Percentiles rank a stretch among this genome's conserved stretches.
Evolutionary conservation across 1,140 invertebrate genomes (phyloP).

Genomic region (Orchestia grillus): DNA sequence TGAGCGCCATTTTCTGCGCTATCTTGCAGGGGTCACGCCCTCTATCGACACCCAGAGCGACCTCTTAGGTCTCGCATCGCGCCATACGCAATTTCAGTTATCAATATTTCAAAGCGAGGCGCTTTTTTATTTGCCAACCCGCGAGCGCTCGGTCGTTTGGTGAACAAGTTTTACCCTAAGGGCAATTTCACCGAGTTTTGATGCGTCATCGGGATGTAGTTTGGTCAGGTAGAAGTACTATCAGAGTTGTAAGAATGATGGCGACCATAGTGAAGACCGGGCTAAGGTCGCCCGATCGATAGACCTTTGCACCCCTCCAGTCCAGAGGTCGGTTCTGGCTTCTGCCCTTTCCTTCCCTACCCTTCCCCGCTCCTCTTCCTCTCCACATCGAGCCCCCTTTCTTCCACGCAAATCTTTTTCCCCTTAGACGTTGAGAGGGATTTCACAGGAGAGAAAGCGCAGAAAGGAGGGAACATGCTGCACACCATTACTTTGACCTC

Average conservation of each 20-base stretch:
- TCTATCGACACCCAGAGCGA: slow-evolving; percentile 41
- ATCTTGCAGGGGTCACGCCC: slow-evolving; percentile 41
- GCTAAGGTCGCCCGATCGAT: slow-evolving; percentile 45
- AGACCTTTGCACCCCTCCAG: slow-evolving; percentile 53
- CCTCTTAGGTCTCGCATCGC: slow-evolving; percentile 21
- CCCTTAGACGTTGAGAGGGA: not conserved
- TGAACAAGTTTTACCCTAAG: not conserved
- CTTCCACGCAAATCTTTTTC: not conserved
- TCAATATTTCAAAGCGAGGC: not conserved
- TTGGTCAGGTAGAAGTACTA: too few species aligned
- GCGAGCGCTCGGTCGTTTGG: not conserved
- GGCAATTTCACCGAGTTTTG: not conserved
- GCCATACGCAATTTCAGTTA: slow-evolving; percentile 10
- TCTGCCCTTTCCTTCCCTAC: not conserved
- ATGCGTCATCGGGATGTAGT: too few species aligned
- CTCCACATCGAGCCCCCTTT: not conserved
- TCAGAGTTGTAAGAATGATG: not conserved
- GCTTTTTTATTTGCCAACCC: not conserved
- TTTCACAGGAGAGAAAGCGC: not conserved
- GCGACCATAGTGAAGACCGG: slow-evolving; percentile 12
- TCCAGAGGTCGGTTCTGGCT: not conserved
- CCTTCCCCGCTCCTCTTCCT: not conserved
- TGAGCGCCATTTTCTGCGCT: slow-evolving; percentile 19
- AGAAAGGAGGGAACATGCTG: too few species aligned
- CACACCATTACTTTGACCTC: too few species aligned